Percentiles rank a stretch among this genome's conserved stretches.
These are phyloP conservation scores for Drosophila limbata DNA, from an alignment of 2,888 invertebrate species.

Conservation along the genomic window DNA sequence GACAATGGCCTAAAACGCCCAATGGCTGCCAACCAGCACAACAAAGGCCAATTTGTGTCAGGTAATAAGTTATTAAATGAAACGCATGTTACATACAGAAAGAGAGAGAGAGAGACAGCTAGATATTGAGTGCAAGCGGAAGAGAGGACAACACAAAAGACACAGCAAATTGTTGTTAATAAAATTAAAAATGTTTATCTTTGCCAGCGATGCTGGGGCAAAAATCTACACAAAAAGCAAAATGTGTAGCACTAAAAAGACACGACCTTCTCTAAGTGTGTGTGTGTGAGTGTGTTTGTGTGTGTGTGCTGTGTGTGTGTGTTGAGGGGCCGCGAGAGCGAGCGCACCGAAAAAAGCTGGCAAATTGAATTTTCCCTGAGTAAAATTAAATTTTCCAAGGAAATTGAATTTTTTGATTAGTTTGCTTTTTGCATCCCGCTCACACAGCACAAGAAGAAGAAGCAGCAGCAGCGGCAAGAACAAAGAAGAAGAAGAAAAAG, in stretches of 20 bases:
- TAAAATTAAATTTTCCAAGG: constrained; percentile 81
- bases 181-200: constrained; percentile 79
- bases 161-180: constrained; percentile 70
- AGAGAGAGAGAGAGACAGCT: background rate
- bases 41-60: constrained; percentile 57
- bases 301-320: constrained; percentile 22
- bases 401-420: constrained; percentile 84
- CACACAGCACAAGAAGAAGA: constrained; percentile 44
- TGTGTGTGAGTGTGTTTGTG: constrained; percentile 13
- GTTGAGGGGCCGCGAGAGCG: constrained; percentile 40
- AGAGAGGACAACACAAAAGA: constrained; percentile 34
- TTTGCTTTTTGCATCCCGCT: constrained; percentile 83
- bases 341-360: constrained; percentile 63
- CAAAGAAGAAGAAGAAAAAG: constrained; percentile 30
- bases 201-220: constrained; percentile 36
- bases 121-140: background rate
- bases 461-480: constrained; percentile 33
- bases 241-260: constrained; percentile 58
- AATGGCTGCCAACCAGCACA: constrained; percentile 34
- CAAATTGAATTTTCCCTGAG: constrained; percentile 80
- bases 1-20: constrained; percentile 30
- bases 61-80: constrained; percentile 71
- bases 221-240: constrained; percentile 60
- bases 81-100: constrained; percentile 30
- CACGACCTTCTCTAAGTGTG: constrained; percentile 17